Base-by-base conservation (phyloP, 2,888 invertebrate species). In the Thecocarcelia acutangulata region DNA sequence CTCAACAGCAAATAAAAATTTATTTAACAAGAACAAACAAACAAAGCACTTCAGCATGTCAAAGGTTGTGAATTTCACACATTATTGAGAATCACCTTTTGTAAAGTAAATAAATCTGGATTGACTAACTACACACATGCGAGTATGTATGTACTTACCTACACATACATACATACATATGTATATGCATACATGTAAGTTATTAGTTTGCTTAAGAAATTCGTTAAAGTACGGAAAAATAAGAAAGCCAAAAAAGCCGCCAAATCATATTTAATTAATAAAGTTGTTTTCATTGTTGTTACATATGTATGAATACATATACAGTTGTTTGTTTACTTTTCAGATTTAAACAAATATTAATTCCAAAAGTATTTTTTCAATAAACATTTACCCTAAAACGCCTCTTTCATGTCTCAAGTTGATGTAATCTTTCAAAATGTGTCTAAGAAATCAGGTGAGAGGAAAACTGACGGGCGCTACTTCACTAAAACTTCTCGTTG, bases 41-140 rank as follows among this genome's bases (percentile, higher is more conserved):
- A 56, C n/a, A 46, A 52, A 28, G n/a, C 28, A 56, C 28, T 68
- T 19, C 11, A 15, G 8, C 33, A 19, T 46, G 68, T 69, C 56
- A 69, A 56, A 56, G 68, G 68, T 69, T 69, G 56, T 19, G 33
- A 56, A 56, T 46, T 69, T 56, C 44, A 56, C 68, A 69, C 68
- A n/a, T 33, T n/a, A n/a, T 19, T 11, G 19, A 21, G 28, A 46
- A 69, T 52, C 21, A 54, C 33, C 17, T 13, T 24, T 28, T 1
- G 3, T 3, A 12, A 12, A 17, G 2, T 17, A 13, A 11, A 66
- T 24, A 52, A 54, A 17, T 54, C 42, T 15, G 33, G 9, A 1
- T 33, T 33, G 3, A 33, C 1, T 9, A 3, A 33, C 24, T 24
- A 24, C 24, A 24, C 24, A 24, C 24, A 24, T 5, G 5, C 24